Conservation (phyloP, 2,888 invertebrate species). For the Heliconius erato region DNA sequence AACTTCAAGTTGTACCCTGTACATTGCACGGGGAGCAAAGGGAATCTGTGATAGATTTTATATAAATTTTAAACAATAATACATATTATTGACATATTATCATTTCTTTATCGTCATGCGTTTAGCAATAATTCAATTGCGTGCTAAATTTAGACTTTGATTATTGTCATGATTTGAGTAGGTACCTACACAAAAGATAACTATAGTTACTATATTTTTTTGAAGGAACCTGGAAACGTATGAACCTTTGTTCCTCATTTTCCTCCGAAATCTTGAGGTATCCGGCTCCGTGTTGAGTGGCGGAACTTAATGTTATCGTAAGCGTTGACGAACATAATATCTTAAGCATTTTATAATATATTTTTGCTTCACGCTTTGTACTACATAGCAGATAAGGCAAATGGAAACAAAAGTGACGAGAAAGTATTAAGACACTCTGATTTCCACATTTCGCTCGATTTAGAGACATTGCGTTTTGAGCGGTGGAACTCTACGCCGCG, state of each 20-base stretch:
- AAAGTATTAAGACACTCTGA: background rate
- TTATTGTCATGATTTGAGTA: background rate
- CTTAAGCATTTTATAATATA: too few relatives aligned
- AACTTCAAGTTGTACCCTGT: too few relatives aligned
- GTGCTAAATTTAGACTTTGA: background rate
- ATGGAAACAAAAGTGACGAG: too few relatives aligned
- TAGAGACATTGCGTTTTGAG: background rate
- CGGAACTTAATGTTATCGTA: too few relatives aligned
- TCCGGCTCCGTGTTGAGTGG: too few relatives aligned
- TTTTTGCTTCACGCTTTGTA: background rate
- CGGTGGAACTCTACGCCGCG: background rate
- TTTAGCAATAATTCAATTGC: background rate
- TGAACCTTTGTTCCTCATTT: too few relatives aligned
- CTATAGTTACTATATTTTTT: background rate
- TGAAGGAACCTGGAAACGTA: too few relatives aligned
- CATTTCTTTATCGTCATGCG: background rate
- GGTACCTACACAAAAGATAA: background rate
- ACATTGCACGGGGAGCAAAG: too few relatives aligned
- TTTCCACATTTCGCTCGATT: background rate
- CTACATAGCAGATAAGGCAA: background rate
- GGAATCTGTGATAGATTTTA: too few relatives aligned
- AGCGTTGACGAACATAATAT: too few relatives aligned
- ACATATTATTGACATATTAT: background rate
- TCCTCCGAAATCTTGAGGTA: too few relatives aligned
- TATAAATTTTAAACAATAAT: too few relatives aligned